Conservation (phyloP, 1,140 invertebrate species). For the Drosophila willistoni region DNA sequence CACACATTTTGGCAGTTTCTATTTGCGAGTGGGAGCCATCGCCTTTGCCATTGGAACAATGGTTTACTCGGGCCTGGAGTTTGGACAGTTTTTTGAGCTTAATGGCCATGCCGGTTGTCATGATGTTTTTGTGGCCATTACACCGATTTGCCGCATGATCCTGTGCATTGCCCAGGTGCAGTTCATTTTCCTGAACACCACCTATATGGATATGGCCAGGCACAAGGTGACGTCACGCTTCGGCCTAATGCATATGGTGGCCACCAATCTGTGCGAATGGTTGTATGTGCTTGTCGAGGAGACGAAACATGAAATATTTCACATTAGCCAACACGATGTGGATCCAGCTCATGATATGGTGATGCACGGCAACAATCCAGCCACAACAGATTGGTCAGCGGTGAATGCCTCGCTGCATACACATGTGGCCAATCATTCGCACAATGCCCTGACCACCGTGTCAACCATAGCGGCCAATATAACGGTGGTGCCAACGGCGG, state of each 20-base stretch:
- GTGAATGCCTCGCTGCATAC: constrained; percentile 56
- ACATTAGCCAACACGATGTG: constrained; percentile 82
- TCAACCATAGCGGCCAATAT: constrained; percentile 40
- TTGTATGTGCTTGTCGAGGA: constrained; percentile 93
- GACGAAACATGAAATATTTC: constrained; percentile 89
- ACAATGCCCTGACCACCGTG: constrained; percentile 33
- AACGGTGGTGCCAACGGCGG: constrained; percentile 32
- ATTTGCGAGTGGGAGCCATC: constrained; percentile 93
- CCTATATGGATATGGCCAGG: constrained; percentile 90
- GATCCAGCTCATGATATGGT: constrained; percentile 46
- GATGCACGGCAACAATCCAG: constrained; percentile 22
- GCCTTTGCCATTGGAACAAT: constrained; percentile 95
- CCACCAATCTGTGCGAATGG: constrained; percentile 96
- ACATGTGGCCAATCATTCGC: constrained; percentile 25
- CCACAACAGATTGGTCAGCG: constrained; percentile 55
- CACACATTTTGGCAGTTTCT: constrained; percentile 92
- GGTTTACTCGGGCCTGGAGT: constrained; percentile 95
- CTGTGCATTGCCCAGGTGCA: constrained; percentile 97
- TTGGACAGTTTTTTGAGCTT: constrained; percentile 93
- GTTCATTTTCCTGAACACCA: constrained; percentile 88
- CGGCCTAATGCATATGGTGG: constrained; percentile 96
- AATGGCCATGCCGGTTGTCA: constrained; percentile 88
- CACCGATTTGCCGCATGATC: constrained; percentile 92
- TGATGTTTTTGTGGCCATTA: constrained; percentile 90
- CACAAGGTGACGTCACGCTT: constrained; percentile 95